A percentile compares a stretch with the other conserved stretches of the same genome.
Evolutionary conservation across 2,113 vertebrate species (phyloP).

Genomic region (Eurypyga helias): DNA sequence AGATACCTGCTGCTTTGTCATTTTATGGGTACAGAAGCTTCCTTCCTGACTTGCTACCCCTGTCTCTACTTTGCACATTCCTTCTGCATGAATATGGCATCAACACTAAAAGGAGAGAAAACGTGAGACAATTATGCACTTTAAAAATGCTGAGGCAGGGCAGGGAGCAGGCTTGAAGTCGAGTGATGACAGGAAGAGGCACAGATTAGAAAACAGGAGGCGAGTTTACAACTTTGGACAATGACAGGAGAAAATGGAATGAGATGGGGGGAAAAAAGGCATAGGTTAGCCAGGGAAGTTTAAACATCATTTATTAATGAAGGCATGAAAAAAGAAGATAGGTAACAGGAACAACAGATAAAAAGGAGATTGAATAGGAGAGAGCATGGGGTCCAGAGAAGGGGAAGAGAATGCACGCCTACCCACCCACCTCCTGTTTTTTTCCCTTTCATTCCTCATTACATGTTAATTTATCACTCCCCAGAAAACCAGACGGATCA

Average conservation of each 20-base stretch:
- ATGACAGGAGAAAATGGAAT: neutral
- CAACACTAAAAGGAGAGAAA: neutral
- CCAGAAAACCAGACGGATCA: neutral
- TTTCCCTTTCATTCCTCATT: neutral
- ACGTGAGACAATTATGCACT: neutral
- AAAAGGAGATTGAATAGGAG: neutral
- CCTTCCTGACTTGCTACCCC: neutral
- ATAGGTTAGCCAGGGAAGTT: neutral
- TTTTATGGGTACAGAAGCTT: neutral
- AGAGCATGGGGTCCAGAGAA: neutral
- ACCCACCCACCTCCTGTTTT: neutral
- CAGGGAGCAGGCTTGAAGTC: neutral
- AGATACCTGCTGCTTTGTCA: neutral
- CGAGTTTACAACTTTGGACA: constrained; percentile 19
- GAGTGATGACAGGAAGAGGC: neutral
- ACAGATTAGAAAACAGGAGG: neutral
- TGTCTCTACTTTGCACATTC: neutral
- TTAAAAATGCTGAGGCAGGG: neutral
- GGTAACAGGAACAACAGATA: neutral
- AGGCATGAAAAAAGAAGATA: neutral
- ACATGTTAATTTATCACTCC: neutral
- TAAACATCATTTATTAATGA: neutral
- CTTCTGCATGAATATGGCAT: neutral
- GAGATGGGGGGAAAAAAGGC: neutral
- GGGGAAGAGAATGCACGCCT: neutral